Evolutionary conservation across 2,113 vertebrate species (phyloP), one percentile per base, ranked within the genome.

Genomic region (Galemys pyrenaicus): DNA sequence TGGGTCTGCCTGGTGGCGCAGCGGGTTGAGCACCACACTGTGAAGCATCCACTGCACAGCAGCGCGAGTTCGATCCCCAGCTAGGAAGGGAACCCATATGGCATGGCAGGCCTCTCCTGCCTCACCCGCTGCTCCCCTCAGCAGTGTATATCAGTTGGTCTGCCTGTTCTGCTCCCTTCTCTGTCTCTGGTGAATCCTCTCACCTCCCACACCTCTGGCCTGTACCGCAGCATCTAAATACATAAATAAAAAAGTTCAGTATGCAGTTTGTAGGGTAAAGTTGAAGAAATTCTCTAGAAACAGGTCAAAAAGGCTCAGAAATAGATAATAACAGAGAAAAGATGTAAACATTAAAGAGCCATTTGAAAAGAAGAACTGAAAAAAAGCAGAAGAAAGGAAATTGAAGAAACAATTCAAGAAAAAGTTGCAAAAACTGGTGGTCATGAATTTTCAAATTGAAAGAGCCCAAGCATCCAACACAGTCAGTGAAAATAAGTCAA

Each of bases 321-420:
- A 44, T 44, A 44, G 39, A 12, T 26, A 41, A 13, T 15, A 24
- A 39, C 15, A 73, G 41, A 73, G 28, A 58, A 79, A 83, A 91
- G 70, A 49, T 35, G 46, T 13, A 10, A 64, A 64, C 20, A 54
- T 35, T 51, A 86, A 67, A 77, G 74, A 60, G 71, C 67, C 30
- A 49, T n/a, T 77, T 49, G 15, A 77, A 86, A 95, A 85, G 44
- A 24, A 73, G 22, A 89, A 56, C 5, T 11, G 10, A 87, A 37
- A 68, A 56, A 85, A 89, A 62, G 56, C 5, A 51, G 41, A 75
- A 77, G 71, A 41, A 64, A 68, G 7, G 17, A 51, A 77, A 51
- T 30, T 39, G 44, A 86, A 68, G 49, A 87, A 75, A 49, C 51
- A 75, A 89, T 79, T 93, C n/a, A 78, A 77, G 56, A 82, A 87